phyloP scores from a whole-genome alignment of 2,797 vertebrate genomes.

The Choloepus didactylus region DNA sequence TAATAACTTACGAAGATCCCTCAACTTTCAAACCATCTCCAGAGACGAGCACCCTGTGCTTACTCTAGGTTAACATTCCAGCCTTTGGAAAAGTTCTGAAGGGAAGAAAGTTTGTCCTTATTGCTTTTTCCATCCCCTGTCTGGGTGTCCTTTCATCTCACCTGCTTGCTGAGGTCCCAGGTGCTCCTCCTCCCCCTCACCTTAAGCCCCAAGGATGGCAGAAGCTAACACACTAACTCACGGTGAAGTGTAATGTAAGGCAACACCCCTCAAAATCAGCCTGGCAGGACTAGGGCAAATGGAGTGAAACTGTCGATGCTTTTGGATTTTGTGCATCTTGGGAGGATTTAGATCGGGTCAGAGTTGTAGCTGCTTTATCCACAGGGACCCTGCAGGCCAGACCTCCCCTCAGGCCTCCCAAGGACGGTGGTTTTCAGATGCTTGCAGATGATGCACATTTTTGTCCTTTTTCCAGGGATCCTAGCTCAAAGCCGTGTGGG shows the following conservation, averaged over 20 bases:
- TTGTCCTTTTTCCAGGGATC: not conserved
- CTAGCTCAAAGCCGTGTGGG: not conserved
- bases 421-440: not conserved
- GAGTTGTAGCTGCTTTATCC: not conserved
- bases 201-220: not conserved
- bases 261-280: not conserved
- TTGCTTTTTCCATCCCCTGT: not conserved
- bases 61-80: not conserved
- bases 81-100: not conserved
- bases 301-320: not conserved
- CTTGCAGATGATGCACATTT: not conserved
- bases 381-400: rapidly evolving
- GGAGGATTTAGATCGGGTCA: not conserved
- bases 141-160: not conserved
- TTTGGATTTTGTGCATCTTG: not conserved
- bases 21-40: not conserved
- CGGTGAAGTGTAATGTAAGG: not conserved
- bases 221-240: not conserved
- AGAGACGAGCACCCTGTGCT: not conserved
- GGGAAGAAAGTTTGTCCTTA: not conserved
- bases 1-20: not conserved
- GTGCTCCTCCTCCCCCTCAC: rapidly evolving
- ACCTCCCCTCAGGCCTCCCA: not conserved
- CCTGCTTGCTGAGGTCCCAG: not conserved
- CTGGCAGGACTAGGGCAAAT: not conserved